A percentile compares a stretch with the other conserved stretches of the same genome.
Evolutionary conservation across 2,888 invertebrate species (phyloP).

Genomic region (Lissonota sp.): DNA sequence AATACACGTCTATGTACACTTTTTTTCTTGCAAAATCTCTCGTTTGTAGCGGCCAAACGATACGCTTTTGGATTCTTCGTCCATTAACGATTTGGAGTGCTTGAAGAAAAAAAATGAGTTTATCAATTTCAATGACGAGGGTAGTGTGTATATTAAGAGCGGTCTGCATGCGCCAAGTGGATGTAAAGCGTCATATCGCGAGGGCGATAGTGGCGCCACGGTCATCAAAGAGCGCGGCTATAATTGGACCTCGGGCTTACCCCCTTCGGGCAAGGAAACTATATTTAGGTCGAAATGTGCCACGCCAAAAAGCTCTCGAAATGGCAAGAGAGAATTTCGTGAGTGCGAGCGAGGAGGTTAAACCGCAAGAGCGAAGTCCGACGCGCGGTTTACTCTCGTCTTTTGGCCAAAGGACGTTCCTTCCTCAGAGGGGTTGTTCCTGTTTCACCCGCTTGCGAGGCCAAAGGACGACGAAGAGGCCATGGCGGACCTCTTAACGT

Average conservation of each 20-base stretch:
- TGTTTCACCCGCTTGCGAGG: conserved; percentile 67
- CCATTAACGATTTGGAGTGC: conserved; percentile 40
- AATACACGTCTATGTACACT: too few relatives aligned
- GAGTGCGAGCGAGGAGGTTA: conserved; percentile 29
- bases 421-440: conserved; percentile 36
- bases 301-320: conserved; percentile 69
- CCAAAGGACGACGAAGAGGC: conserved; percentile 65
- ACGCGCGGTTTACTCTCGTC: conserved; percentile 38
- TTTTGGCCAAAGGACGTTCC: conserved; percentile 40
- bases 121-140: conserved; percentile 44
- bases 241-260: conserved; percentile 81
- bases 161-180: conserved; percentile 40
- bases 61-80: conserved; percentile 1
- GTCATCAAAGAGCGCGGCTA: conserved; percentile 79
- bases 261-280: conserved; percentile 70
- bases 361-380: conserved; percentile 44
- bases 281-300: conserved; percentile 78
- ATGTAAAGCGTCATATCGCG: neutral
- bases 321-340: conserved; percentile 33
- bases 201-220: conserved; percentile 66
- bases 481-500: conserved; percentile 81
- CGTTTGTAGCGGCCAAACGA: conserved; percentile 14
- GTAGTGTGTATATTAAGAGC: conserved; percentile 13
- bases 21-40: conserved; percentile 12
- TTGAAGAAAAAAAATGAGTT: conserved; percentile 17